Conservation (phyloP, 1,140 invertebrate species). For the Psix sp. region DNA sequence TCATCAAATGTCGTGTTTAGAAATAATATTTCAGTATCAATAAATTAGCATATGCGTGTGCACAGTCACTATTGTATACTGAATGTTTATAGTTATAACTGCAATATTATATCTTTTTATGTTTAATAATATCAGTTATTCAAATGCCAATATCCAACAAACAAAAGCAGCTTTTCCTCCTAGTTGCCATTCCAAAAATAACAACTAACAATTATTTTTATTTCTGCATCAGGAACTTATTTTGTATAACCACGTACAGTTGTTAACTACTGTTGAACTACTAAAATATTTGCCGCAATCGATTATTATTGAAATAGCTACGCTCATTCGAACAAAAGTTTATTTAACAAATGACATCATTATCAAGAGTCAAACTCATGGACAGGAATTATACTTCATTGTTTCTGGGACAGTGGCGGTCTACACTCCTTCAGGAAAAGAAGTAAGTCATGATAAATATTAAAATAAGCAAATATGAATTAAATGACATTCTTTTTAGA, state of each 20-base stretch:
- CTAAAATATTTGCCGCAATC: slow-evolving; percentile 72
- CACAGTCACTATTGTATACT: no score
- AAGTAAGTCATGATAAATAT: slow-evolving; percentile 54
- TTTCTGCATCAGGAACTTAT: slow-evolving; percentile 70
- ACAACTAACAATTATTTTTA: neutral
- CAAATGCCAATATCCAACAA: no score
- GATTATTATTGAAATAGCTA: slow-evolving; percentile 68
- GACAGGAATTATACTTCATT: slow-evolving; percentile 76
- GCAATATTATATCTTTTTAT: no score
- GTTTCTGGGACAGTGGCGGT: slow-evolving; percentile 77
- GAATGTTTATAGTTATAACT: no score
- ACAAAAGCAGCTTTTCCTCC: no score
- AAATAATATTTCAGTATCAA: no score
- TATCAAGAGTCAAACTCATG: slow-evolving; percentile 70
- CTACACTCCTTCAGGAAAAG: slow-evolving; percentile 70
- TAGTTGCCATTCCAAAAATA: no score
- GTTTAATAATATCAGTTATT: no score
- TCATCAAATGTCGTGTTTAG: no score
- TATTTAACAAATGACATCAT: slow-evolving; percentile 77
- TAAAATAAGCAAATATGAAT: neutral
- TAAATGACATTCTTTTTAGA: slow-evolving; percentile 47
- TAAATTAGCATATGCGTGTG: no score
- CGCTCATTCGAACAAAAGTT: slow-evolving; percentile 71
- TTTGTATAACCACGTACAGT: slow-evolving; percentile 70
- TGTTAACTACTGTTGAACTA: slow-evolving; percentile 74